Evolutionary conservation across 1,140 invertebrate species (phyloP).

Genomic region (Tetraneura akinire): DNA sequence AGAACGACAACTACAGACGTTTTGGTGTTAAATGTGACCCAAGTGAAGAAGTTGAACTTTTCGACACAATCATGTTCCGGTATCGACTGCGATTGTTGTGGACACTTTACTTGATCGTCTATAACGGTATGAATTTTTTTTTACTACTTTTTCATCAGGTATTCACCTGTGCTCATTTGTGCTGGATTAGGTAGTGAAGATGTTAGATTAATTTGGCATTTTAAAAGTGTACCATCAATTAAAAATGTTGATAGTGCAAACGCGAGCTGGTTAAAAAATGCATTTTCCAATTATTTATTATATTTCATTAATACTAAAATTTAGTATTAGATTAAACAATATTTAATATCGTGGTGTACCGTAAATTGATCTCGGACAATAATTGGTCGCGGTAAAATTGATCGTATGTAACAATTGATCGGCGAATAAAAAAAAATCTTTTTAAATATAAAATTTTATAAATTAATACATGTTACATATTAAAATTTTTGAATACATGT

Average conservation of each 20-base stretch:
- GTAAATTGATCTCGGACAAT: too few species aligned
- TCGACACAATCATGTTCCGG: neutral
- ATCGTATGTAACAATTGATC: too few species aligned
- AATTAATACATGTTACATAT: too few species aligned
- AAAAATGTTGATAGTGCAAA: neutral
- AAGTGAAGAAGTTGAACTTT: neutral
- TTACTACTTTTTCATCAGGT: neutral
- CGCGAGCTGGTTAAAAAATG: neutral
- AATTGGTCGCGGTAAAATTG: too few species aligned
- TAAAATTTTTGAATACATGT: too few species aligned
- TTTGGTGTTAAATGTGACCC: conserved; percentile 2
- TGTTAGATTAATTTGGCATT: neutral
- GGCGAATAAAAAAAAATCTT: too few species aligned
- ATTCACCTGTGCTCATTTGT: neutral
- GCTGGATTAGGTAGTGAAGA: neutral
- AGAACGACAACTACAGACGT: neutral
- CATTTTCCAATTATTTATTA: neutral
- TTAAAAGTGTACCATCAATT: conserved; percentile 5
- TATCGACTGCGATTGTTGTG: conserved; percentile 28
- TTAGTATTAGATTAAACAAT: too few species aligned
- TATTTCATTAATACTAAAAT: neutral
- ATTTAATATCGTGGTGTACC: too few species aligned
- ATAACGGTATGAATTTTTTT: conserved; percentile 20
- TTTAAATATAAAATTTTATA: too few species aligned
- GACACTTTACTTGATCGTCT: conserved; percentile 38